These are phyloP conservation scores for Lepidocyrtoides sp. DNA, from an alignment of 2,888 invertebrate genomes.

Conservation along the genomic window DNA sequence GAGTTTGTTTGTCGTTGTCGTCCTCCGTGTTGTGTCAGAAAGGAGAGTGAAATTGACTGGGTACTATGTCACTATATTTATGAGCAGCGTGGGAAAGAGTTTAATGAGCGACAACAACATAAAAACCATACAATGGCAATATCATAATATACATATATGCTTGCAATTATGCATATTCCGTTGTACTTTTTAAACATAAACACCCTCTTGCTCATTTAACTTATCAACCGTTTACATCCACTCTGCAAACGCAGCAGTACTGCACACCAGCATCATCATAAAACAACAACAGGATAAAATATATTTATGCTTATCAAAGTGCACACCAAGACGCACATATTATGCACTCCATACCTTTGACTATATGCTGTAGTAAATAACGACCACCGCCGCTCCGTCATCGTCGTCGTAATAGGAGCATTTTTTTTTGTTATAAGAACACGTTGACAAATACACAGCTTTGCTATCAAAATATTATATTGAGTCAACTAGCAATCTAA, in stretches of 20 bases:
- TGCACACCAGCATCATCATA: background rate
- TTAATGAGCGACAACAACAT: conserved; percentile 62
- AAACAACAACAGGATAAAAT: conserved; percentile 7
- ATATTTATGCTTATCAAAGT: conserved; percentile 17
- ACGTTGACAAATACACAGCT: conserved; percentile 53
- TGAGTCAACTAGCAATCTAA: conserved; percentile 2
- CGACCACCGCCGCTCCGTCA: background rate
- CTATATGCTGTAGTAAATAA: background rate
- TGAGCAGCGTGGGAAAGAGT: conserved; percentile 75
- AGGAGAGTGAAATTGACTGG: conserved; percentile 76
- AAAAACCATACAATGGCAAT: conserved; percentile 4
- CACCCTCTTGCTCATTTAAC: conserved; percentile 22
- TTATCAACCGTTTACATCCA: conserved; percentile 1
- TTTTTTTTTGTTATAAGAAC: background rate
- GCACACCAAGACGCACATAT: background rate
- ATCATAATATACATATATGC: background rate
- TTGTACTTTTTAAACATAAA: conserved; percentile 27
- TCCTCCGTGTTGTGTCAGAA: conserved; percentile 62
- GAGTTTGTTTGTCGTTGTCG: background rate
- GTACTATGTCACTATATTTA: conserved; percentile 77
- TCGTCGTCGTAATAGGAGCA: background rate
- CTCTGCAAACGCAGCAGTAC: background rate
- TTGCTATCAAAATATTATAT: background rate
- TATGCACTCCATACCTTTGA: background rate
- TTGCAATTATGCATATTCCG: background rate